Evolutionary conservation across 2,888 invertebrate genomes (phyloP).

Genomic region (Belgica antarctica): DNA sequence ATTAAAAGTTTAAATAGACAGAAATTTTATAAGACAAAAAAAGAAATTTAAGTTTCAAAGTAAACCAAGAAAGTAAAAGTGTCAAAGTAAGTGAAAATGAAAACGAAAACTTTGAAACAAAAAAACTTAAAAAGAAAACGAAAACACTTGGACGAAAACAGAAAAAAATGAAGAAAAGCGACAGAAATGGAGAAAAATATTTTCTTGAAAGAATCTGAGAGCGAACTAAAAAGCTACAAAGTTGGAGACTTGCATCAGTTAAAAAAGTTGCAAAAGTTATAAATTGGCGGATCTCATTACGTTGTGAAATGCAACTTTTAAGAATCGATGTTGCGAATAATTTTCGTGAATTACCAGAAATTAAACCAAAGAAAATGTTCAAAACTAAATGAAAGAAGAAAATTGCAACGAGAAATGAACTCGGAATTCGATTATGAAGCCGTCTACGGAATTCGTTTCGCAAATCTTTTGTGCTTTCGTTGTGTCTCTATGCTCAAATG

Average conservation of each 20-base stretch:
- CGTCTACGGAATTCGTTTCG: constrained; percentile 7
- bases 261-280: too few species aligned
- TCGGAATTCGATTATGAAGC: not conserved
- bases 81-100: not conserved
- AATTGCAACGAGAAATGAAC: not conserved
- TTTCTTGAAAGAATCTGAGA: too few species aligned
- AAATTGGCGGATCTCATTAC: too few species aligned
- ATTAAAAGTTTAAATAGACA: not conserved
- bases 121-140: not conserved
- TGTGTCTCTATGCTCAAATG: not conserved
- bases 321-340: too few species aligned
- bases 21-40: not conserved
- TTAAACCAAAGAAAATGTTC: not conserved
- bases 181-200: too few species aligned
- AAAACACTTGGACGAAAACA: not conserved
- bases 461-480: constrained; percentile 10
- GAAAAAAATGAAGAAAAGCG: too few species aligned
- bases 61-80: constrained; percentile 2
- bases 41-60: not conserved
- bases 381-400: not conserved
- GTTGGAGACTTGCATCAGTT: too few species aligned
- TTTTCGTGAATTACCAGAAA: too few species aligned
- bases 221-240: too few species aligned
- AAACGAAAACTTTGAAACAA: not conserved
- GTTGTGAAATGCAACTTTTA: too few species aligned